phyloP scores from a whole-genome alignment of 2,113 vertebrate genomes.

The Equus quagga region DNA sequence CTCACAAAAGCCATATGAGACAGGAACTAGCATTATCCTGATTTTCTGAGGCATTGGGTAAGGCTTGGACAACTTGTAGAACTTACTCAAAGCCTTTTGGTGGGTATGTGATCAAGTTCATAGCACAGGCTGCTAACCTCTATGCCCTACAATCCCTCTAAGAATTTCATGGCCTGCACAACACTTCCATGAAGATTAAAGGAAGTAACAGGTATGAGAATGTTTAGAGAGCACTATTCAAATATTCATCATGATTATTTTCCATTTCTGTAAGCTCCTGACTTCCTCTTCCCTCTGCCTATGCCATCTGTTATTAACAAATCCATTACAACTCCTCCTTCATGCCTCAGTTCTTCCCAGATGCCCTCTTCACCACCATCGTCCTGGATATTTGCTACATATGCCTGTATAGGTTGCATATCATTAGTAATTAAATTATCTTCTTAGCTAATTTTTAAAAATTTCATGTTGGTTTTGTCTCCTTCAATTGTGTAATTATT shows the following conservation, averaged over 20 bases:
- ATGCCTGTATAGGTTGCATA: neutral
- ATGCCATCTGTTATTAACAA: neutral
- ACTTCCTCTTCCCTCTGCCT: neutral
- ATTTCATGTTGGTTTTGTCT: neutral
- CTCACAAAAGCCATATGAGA: neutral
- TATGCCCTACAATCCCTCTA: neutral
- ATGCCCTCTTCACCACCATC: fast-evolving
- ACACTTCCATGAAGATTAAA: neutral
- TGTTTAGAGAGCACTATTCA: neutral
- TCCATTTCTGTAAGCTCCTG: neutral
- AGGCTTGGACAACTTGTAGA: neutral
- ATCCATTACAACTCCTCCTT: neutral
- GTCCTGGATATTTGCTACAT: neutral
- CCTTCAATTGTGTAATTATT: neutral
- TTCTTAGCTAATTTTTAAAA: neutral
- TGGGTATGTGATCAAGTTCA: neutral
- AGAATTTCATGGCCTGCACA: neutral
- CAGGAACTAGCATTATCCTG: neutral
- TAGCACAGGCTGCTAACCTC: no score
- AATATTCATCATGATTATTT: neutral
- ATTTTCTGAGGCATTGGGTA: neutral
- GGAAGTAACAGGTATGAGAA: neutral
- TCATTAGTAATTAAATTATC: neutral
- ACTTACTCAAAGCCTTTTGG: neutral
- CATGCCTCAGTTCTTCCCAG: fast-evolving